Base-by-base conservation (phyloP, 2,888 invertebrate genomes). In the Ptychoptera albimana region DNA sequence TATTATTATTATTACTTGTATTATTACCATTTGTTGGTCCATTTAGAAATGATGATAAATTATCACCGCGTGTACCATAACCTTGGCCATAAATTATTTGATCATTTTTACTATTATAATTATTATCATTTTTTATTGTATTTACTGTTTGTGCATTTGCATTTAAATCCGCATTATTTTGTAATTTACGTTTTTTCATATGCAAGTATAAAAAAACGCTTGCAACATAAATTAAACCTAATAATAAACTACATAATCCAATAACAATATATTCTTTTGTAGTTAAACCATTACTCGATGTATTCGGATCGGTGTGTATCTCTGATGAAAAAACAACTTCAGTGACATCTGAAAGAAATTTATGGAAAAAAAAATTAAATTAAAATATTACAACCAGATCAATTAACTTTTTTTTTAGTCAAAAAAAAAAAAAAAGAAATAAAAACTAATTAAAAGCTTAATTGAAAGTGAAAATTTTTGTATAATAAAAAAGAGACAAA, bases 151-250 rank as follows among this genome's bases (percentile, higher is more conserved):
- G 23, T 23, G 23, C 3, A 23, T 23, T 23, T 23, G 23, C 3
- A 34, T 34, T 34, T 34, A 34, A n/a, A 6, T 34, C 34, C 3
- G 10, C 8, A n/a, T 15, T 14, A 34, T 14, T 32, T 13, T 57
- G 56, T 38, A 40, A 53, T 51, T 76, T 73, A 36, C 77, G 70
- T 61, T 77, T 82, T 54, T 82, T 73, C 50, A 85, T 75, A 59
- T 85, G 83, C 39, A 89, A 61, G 58, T 86, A 89, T 11, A 88
- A 70, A 48, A 86, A 81, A 15, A 88, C 83, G 6, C 87, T 87
- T 1, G 85, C 82, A 13, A 88, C 82, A 62, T 89, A 89, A 53
- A 88, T 82, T 31, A 88, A 70, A 1, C 86, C 87, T n/a, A 89
- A 68, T n/a, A 88, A 69, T 13, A 88, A 69, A 13, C 87, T 83